Base-by-base conservation (phyloP, 1,140 invertebrate genomes). In the Chymomyza costata region DNA sequence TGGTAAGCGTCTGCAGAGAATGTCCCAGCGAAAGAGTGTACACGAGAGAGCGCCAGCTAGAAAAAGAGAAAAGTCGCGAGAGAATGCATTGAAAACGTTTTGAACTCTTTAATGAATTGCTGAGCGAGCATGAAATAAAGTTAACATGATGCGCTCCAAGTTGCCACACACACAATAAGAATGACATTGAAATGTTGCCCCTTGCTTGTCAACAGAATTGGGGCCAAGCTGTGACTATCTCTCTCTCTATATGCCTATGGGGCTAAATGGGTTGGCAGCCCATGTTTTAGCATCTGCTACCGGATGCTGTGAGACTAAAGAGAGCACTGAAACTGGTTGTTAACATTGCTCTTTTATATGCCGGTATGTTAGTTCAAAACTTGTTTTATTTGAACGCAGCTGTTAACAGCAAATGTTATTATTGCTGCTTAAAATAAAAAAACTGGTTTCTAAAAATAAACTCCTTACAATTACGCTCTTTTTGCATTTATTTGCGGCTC, bases 61-160 rank as follows among this genome's bases (percentile, higher is more conserved):
- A 44, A 32, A 21, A 56, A 31, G 46, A 44, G 28, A n/a, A n/a
- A n/a, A n/a, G n/a, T n/a, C n/a, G n/a, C 25, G 34, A 14, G 21
- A 49, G 39, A n/a, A n/a, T 57, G 40, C 38, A 54, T 61, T 57
- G 61, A 69, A 65, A 60, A 48, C 37, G 47, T 32, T 41, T 48
- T 65, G 47, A 65, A 55, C 57, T 60, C 69, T 73, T 61, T 55
- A 74, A 73, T 74, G 52, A 74, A 64, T 64, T 73, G 58, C 65
- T 73, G 47, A 48, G 50, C 63, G 47, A 48, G 50, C 63, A 55
- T 58, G 46, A 15, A 40, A 47, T 52, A 38, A 48, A 45, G 30
- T 58, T 55, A 39, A 43, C 50, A 46, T 44, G 5, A n/a, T 2
- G 11, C 11, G 38, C 39, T 19, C 38, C 38, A 10, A 2, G 19